These are phyloP conservation scores for Eustalomyia histrio DNA, from an alignment of 2,888 invertebrate species.

Conservation along the genomic window DNA sequence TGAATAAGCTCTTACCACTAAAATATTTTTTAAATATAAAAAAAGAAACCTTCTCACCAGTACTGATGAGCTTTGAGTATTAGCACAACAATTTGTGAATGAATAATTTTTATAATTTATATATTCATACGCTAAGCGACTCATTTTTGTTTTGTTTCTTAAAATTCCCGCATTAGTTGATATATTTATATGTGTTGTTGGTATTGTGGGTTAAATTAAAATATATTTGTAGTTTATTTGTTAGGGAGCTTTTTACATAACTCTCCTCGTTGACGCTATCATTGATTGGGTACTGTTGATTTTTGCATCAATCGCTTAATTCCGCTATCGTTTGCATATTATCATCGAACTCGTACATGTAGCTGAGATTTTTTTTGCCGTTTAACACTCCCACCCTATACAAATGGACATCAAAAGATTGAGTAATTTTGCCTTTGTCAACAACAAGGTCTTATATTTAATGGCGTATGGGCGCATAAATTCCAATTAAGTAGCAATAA, in stretches of 20 bases:
- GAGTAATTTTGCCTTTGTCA: too few species aligned
- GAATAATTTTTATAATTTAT: too few species aligned
- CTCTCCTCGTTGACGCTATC: not conserved
- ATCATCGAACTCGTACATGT: too few species aligned
- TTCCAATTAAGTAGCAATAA: too few species aligned
- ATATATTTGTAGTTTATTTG: not conserved
- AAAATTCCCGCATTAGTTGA: not conserved
- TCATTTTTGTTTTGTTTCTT: not conserved
- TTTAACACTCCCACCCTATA: too few species aligned
- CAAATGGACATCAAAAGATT: too few species aligned
- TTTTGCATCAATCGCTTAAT: not conserved
- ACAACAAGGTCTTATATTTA: too few species aligned
- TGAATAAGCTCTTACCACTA: not conserved
- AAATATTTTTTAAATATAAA: not conserved
- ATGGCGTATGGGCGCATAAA: too few species aligned
- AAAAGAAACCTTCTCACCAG: not conserved
- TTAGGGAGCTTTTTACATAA: not conserved
- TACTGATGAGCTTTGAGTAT: slow-evolving; percentile 41
- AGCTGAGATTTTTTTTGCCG: too few species aligned
- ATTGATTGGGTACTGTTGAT: not conserved
- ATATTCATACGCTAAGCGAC: not conserved
- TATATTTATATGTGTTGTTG: not conserved
- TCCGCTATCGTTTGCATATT: not conserved
- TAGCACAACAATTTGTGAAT: slow-evolving; percentile 2
- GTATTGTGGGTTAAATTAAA: too few species aligned